A percentile compares a stretch with the other conserved stretches of the same genome.
Evolutionary conservation across 92 coral and sea anemone genomes (phyloP).

Genomic region (Porites evermanni): DNA sequence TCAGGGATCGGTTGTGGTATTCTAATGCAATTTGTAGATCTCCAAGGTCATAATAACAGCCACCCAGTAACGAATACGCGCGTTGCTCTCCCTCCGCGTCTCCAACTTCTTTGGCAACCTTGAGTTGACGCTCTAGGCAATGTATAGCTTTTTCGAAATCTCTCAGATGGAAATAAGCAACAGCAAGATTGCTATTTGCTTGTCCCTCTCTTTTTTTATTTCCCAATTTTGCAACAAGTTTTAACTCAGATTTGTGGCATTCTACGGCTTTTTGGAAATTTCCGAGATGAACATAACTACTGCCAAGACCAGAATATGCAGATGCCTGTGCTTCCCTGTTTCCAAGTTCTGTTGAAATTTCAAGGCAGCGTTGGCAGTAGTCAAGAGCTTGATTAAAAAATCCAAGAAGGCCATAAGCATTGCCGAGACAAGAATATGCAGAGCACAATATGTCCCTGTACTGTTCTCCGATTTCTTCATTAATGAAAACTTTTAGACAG

Average conservation of each 20-base stretch:
- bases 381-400: not conserved
- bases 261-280: too few relatives aligned
- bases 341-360: not conserved
- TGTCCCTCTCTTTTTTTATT: not conserved
- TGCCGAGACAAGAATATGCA: not conserved
- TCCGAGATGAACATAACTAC: too few relatives aligned
- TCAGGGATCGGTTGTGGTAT: not conserved
- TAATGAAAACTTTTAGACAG: not conserved
- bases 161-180: not conserved
- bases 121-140: not conserved
- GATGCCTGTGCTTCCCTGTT: not conserved
- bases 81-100: not conserved
- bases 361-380: not conserved
- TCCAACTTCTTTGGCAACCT: not conserved
- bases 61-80: not conserved
- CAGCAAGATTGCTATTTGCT: not conserved
- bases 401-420: not conserved
- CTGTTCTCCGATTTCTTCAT: not conserved
- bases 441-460: not conserved
- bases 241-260: too few relatives aligned
- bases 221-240: not conserved
- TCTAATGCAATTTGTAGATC: not conserved
- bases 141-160: not conserved
- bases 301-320: too few relatives aligned
- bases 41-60: not conserved